A percentile compares a stretch with the other conserved stretches of the same genome.
phyloP scores from a whole-genome alignment of 2,797 vertebrate genomes.

The Margarornis squamiger region DNA sequence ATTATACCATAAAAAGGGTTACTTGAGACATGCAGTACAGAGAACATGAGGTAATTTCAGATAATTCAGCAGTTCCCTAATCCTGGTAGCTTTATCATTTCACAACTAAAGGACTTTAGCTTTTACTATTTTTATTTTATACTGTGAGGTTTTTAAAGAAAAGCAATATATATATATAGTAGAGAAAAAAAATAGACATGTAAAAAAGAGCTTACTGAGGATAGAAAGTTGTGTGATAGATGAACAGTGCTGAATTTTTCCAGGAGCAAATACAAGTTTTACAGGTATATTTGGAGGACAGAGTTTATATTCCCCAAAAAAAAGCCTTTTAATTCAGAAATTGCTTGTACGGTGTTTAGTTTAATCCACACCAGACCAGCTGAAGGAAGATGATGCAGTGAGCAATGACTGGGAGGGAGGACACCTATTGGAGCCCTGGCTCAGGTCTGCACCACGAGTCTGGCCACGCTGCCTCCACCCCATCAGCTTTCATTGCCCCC shows the following conservation, averaged over 20 bases:
- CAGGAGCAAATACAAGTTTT: neutral
- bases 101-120: neutral
- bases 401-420: neutral
- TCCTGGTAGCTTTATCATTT: neutral
- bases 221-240: neutral
- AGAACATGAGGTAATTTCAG: neutral
- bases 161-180: neutral
- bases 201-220: neutral
- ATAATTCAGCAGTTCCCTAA: neutral
- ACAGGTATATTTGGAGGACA: neutral
- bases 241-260: neutral
- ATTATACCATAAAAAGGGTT: neutral
- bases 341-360: neutral
- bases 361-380: neutral
- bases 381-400: neutral
- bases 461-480: neutral
- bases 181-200: neutral
- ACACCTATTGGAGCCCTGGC: neutral
- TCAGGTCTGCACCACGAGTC: neutral
- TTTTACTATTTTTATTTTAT: neutral
- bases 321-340: neutral
- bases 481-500: neutral
- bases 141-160: neutral
- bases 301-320: neutral
- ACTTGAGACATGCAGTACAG: neutral